Percentiles rank a stretch among this genome's conserved stretches.
Evolutionary conservation across 2,797 vertebrate genomes (phyloP).

Genomic region (Sylvilagus floridanus): DNA sequence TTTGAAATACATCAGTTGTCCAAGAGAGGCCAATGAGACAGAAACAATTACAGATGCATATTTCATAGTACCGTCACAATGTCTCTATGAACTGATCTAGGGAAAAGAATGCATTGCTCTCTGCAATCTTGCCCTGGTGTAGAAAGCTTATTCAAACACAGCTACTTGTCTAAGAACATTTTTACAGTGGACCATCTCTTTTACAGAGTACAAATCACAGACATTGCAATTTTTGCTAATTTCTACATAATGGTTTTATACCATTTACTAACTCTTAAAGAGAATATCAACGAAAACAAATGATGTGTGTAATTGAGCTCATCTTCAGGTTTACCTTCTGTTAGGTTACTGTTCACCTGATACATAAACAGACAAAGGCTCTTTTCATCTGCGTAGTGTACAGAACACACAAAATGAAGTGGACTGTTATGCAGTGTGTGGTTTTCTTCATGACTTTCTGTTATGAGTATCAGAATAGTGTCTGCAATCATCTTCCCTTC

Average conservation of each 20-base stretch:
- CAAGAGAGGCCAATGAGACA: rapidly evolving
- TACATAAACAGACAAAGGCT: background rate
- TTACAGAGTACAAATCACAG: background rate
- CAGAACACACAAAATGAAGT: background rate
- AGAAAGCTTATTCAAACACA: background rate
- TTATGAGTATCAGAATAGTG: background rate
- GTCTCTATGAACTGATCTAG: background rate
- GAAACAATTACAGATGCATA: background rate
- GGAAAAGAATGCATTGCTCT: background rate
- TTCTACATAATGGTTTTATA: background rate
- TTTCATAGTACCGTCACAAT: background rate
- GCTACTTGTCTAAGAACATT: background rate
- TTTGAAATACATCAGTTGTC: background rate
- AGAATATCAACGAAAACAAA: background rate
- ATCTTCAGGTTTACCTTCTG: background rate
- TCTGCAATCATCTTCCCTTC: background rate
- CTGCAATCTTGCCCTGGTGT: background rate
- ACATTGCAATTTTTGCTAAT: background rate
- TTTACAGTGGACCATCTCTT: background rate
- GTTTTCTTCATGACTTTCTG: background rate
- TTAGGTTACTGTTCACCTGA: background rate
- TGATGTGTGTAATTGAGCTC: background rate
- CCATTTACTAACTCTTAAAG: background rate
- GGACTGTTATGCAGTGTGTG: background rate
- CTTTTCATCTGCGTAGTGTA: background rate